phyloP scores from a whole-genome alignment of 30 jellyfish, hydroid and myxozoan species.

The Nemopilema nomurai region DNA sequence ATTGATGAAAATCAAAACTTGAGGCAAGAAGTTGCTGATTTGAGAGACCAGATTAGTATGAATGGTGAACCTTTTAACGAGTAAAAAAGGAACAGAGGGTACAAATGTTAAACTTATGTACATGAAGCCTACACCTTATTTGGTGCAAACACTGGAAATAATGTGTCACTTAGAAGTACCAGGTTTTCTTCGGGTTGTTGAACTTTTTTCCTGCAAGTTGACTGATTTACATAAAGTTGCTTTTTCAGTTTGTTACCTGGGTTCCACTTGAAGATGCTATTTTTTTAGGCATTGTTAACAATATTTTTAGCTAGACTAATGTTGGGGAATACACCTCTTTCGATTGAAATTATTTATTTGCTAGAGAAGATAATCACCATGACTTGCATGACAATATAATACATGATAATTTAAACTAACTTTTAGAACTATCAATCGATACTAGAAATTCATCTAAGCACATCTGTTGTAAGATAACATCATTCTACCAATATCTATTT shows the following conservation, averaged over 20 bases:
- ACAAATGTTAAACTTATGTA: neutral
- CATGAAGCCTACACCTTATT: neutral
- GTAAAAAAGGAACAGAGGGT: neutral
- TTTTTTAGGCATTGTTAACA: neutral
- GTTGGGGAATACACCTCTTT: neutral
- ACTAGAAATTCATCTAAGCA: no score
- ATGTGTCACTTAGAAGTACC: neutral
- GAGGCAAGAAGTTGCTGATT: constrained; percentile 91
- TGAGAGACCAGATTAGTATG: constrained; percentile 75
- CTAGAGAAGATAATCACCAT: neutral
- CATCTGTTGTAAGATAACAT: no score
- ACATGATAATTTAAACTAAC: no score
- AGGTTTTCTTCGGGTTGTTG: no score
- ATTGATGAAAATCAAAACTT: constrained; percentile 88
- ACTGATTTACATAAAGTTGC: no score
- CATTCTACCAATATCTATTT: no score
- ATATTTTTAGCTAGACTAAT: neutral
- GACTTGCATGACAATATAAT: no score
- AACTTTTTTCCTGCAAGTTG: no score
- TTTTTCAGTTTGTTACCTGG: no score
- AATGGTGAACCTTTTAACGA: constrained; percentile 66
- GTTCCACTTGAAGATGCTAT: neutral
- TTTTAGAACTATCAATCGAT: no score
- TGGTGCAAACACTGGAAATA: neutral
- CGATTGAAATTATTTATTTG: neutral